Evolutionary conservation across 2,113 vertebrate genomes (phyloP), one percentile per base, ranked within the genome.

Genomic region (Pholis gunnellus): DNA sequence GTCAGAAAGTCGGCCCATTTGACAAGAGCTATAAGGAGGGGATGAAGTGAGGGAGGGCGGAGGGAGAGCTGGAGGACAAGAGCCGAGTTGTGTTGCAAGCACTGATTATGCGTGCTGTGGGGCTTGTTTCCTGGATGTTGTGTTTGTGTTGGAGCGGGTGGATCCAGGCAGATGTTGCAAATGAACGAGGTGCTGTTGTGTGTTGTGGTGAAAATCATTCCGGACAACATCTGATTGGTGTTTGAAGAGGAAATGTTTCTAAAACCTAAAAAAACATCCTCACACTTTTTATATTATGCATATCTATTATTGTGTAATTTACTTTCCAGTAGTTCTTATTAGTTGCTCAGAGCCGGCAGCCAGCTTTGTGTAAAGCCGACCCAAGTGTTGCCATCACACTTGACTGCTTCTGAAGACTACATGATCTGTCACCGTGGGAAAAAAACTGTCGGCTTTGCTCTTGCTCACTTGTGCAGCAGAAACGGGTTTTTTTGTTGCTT

Each of bases 121-220:
- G 79, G 59, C 79, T 44, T 82, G 59, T 90, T 93, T 92, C 85
- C 87, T 88, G 88, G 87, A 87, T 90, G 90, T 84, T 85, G 83
- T 95, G 93, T 94, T 95, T 92, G 92, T 94, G 80, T 95, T 94
- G 93, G 94, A 94, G 86, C 82, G 56, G 61, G 64, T 82, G 84
- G 82, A 86, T 92, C 88, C 84, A 79, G 86, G 92, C 93, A 94
- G 92, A 94, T 94, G 92, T 93, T 95, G 89, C 89, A 89, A 90
- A 94, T 94, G 91, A 94, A 93, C 89, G 86, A 90, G 89, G 80
- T 72, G 84, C 75, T 91, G 90, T 90, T 91, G 84, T 88, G 87
- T 79, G 85, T 89, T 81, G 46, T 46, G 69, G 59, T 6, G 59
- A 36, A 8, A 83, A 81, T 74, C 42, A n/a, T 75, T 63, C 54